Conservation (phyloP, 1,140 invertebrate species). For the Bombus ignitus region DNA sequence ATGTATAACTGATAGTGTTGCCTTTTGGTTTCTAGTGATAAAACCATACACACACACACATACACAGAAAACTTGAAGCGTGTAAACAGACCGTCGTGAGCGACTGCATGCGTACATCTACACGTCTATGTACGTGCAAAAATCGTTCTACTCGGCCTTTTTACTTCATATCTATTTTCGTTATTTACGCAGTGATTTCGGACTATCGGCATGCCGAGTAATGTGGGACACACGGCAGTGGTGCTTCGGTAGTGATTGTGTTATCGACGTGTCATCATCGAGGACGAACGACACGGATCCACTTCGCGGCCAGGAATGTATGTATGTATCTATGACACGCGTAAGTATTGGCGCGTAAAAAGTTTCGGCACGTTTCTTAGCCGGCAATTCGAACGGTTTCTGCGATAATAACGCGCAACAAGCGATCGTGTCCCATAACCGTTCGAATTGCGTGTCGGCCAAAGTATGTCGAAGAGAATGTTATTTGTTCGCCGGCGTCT, state of each 20-base stretch:
- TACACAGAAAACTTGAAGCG: too few species aligned
- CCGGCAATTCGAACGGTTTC: constrained; percentile 1
- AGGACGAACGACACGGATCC: constrained; percentile 29
- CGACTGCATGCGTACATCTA: neutral
- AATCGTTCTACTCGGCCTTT: neutral
- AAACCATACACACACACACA: too few species aligned
- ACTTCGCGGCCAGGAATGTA: constrained; percentile 34
- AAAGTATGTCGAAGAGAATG: constrained; percentile 11
- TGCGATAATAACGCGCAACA: constrained; percentile 10
- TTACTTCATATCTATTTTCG: constrained; percentile 10
- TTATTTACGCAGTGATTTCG: constrained; percentile 54
- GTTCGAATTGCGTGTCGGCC: neutral
- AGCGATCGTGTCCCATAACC: neutral
- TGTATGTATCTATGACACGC: constrained; percentile 32
- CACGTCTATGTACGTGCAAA: neutral
- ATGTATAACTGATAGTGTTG: too few species aligned
- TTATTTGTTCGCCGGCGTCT: neutral
- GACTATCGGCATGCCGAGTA: constrained; percentile 59
- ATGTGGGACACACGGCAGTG: constrained; percentile 51
- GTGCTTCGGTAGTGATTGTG: constrained; percentile 59
- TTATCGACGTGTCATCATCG: constrained; percentile 57
- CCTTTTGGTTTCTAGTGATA: too few species aligned
- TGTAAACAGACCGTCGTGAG: neutral
- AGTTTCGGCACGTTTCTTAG: constrained; percentile 9
- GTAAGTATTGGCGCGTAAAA: constrained; percentile 43